phyloP scores from a whole-genome alignment of 2,797 vertebrate genomes.

The Australoheros facetus region DNA sequence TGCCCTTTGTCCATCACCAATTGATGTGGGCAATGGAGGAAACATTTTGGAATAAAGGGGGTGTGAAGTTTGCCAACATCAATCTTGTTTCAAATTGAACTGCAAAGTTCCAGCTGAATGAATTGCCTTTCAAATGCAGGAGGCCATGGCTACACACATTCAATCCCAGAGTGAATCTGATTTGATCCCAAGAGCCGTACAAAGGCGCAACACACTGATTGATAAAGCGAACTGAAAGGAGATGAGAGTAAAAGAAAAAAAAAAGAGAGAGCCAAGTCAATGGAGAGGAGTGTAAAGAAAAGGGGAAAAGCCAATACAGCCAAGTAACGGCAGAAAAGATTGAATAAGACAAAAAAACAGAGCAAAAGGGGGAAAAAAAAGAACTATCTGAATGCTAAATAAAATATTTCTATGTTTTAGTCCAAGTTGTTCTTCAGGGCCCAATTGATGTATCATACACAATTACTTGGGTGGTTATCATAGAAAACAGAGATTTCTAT shows the following conservation, averaged over 20 bases:
- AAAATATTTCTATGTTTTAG: conserved; percentile 31
- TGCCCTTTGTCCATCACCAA: conserved; percentile 73
- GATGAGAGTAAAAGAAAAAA: conserved; percentile 53
- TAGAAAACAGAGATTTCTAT: conserved; percentile 32
- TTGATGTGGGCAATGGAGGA: conserved; percentile 73
- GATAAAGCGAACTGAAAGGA: conserved; percentile 68
- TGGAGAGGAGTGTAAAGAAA: conserved; percentile 54
- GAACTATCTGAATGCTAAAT: conserved; percentile 47
- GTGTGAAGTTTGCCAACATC: conserved; percentile 76
- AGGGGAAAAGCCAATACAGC: conserved; percentile 32
- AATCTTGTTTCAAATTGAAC: conserved; percentile 78
- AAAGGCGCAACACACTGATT: conserved; percentile 74
- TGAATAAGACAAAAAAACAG: conserved; percentile 9
- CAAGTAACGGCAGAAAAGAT: conserved; percentile 9
- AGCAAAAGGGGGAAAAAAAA: conserved; percentile 20
- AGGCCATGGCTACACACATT: conserved; percentile 73
- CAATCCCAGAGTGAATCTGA: conserved; percentile 77
- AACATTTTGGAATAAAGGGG: conserved; percentile 73
- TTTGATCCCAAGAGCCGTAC: conserved; percentile 76
- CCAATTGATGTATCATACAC: conserved; percentile 46
- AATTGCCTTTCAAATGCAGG: conserved; percentile 79
- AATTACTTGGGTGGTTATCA: conserved; percentile 1
- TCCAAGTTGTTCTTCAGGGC: conserved; percentile 39
- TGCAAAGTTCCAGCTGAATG: conserved; percentile 74
- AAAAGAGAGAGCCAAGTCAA: conserved; percentile 44